Base-by-base conservation (phyloP, 1,140 invertebrate genomes). In the Ceratina japonica region DNA sequence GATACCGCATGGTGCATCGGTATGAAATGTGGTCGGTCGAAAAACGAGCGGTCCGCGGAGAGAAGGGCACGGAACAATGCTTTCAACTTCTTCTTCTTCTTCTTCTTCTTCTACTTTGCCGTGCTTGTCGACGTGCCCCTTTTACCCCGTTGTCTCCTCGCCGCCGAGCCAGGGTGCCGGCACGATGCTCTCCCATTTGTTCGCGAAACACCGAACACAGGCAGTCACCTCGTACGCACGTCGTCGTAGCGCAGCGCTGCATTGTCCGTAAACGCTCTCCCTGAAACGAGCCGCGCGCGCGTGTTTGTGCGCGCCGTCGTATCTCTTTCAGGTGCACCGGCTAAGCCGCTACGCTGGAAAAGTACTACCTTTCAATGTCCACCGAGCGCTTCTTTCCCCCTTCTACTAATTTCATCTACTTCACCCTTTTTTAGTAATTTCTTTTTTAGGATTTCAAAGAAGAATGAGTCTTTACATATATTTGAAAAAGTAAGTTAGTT, bases 121-220 rank as follows among this genome's bases (percentile, higher is more conserved):
- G 27, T 56, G 20, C 13, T 69, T 56, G 58, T 31, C 24, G 56
- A 20, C 69, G 68, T 72, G 27, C 37, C 24, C 65, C 52, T 12
- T 58, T 59, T 79, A 71, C 49, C 58, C 66, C 79, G 65, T 18
- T 37, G 31, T 62, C 77, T 75, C 58, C 69, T 82, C 72, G 71
- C 71, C 80, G 71, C 70, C 75, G 69, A 81, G 77, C 70, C 75
- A 66, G 81, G 85, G 86, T 89, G 87, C 89, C 86, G 85, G 75
- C 78, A 78, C 82, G 85, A 89, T 89, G 87, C 88, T 90, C 87
- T 88, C 89, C 88, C 90, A 92, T 92, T 92, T 92, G 91, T 92
- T 92, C 90, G 84, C 88, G 75, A 91, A 91, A 92, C 90, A 90
- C 91, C 88, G 87, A 89, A 89, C 88, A 88, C 87, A 89, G 85